These are phyloP conservation scores for Ploceus nigricollis DNA, from an alignment of 2,113 vertebrate genomes.

Conservation along the genomic window DNA sequence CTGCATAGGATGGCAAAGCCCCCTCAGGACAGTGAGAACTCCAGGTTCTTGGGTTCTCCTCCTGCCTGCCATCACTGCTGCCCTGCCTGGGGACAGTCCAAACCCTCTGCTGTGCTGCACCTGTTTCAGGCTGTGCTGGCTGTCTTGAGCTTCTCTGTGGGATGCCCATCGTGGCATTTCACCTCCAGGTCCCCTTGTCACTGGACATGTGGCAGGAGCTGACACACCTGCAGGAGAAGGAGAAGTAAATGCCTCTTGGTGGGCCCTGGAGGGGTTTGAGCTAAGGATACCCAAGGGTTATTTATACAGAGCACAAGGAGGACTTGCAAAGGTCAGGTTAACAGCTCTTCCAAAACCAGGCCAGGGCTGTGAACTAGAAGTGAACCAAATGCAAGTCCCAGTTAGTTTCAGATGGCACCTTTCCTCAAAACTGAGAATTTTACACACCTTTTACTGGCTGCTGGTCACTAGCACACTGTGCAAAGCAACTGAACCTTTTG, in stretches of 20 bases:
- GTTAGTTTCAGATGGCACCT: not conserved
- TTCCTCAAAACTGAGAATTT: not conserved
- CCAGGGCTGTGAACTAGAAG: not conserved
- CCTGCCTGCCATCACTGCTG: not conserved
- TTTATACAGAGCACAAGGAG: not conserved
- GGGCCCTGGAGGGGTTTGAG: not conserved
- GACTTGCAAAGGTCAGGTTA: not conserved
- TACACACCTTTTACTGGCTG: not conserved
- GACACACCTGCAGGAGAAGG: not conserved
- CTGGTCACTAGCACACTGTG: not conserved
- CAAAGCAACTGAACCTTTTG: not conserved
- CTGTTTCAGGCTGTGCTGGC: not conserved
- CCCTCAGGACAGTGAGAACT: not conserved
- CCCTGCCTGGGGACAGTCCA: not conserved
- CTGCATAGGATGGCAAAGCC: not conserved
- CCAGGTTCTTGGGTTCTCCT: not conserved
- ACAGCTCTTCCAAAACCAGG: not conserved
- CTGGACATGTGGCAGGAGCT: not conserved
- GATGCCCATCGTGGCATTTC: not conserved
- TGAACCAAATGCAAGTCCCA: not conserved
- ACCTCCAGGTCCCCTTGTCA: not conserved
- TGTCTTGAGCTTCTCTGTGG: not conserved
- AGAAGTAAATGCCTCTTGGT: not conserved
- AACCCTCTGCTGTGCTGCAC: not conserved
- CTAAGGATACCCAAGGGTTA: not conserved